phyloP scores from a whole-genome alignment of 2,113 vertebrate species.

The Crotalus tigris region DNA sequence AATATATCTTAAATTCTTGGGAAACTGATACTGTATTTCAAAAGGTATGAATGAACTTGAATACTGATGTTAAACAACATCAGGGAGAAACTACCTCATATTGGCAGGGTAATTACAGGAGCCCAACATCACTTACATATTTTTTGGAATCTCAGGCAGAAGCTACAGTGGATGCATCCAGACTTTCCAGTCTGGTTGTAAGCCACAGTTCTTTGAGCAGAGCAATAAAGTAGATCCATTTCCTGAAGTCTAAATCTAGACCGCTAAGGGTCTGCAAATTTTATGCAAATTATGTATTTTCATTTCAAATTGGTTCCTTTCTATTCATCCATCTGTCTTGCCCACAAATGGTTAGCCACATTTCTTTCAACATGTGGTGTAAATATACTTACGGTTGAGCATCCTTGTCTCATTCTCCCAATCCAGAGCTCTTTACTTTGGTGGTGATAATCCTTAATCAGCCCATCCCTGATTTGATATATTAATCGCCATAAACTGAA shows the following conservation, averaged over 20 bases:
- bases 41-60: not conserved
- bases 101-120: not conserved
- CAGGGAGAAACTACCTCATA: not conserved
- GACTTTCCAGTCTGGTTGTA: not conserved
- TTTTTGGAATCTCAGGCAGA: not conserved
- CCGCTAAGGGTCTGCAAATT: not conserved
- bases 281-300: not conserved
- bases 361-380: not conserved
- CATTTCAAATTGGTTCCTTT: not conserved
- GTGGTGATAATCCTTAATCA: not conserved
- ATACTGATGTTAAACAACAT: not conserved
- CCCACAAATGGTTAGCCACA: not conserved
- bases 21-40: not conserved
- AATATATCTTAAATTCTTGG: not conserved
- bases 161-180: not conserved
- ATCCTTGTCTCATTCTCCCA: not conserved
- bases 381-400: not conserved
- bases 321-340: not conserved
- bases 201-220: not conserved
- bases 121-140: not conserved
- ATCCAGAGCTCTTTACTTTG: not conserved
- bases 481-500: not conserved
- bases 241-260: not conserved
- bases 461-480: not conserved
- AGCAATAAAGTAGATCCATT: not conserved